A percentile compares a stretch with the other conserved stretches of the same genome.
These are phyloP conservation scores for Tridacna gigas DNA, from an alignment of 2,888 invertebrate genomes.

Conservation along the genomic window DNA sequence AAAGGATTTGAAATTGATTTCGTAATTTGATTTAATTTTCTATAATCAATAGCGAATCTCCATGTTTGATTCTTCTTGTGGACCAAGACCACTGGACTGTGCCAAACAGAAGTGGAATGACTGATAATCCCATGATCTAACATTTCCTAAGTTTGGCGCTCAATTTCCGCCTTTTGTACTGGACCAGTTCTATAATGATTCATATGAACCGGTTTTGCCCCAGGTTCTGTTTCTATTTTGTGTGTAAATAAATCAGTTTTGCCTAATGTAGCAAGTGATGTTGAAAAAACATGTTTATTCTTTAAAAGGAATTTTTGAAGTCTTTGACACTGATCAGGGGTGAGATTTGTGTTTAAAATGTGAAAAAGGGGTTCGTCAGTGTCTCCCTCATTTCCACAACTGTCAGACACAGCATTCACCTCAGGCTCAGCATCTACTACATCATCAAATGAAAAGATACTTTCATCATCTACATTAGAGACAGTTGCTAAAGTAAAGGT, in stretches of 20 bases:
- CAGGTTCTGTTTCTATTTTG: slow-evolving; percentile 50
- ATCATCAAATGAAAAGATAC: slow-evolving; percentile 21
- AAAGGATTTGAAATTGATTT: slow-evolving; percentile 62
- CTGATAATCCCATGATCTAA: slow-evolving; percentile 49
- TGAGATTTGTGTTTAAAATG: slow-evolving; percentile 43
- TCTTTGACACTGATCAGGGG: slow-evolving; percentile 31
- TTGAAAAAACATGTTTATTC: slow-evolving; percentile 44
- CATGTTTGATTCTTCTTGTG: slow-evolving; percentile 54
- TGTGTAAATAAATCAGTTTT: slow-evolving; percentile 50
- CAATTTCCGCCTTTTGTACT: slow-evolving; percentile 43
- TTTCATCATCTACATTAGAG: slow-evolving; percentile 12
- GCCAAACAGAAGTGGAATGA: slow-evolving; percentile 54
- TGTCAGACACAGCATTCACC: slow-evolving; percentile 24
- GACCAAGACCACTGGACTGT: slow-evolving; percentile 56
- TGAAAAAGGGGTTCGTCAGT: slow-evolving; percentile 9
- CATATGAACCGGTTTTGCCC: slow-evolving; percentile 44
- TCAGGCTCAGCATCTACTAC: not conserved
- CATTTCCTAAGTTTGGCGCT: slow-evolving; percentile 49
- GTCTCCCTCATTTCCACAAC: not conserved
- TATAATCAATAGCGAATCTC: slow-evolving; percentile 63
- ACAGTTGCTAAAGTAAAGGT: slow-evolving; percentile 39
- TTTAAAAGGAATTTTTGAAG: slow-evolving; percentile 27
- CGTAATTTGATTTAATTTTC: slow-evolving; percentile 60
- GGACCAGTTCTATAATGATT: slow-evolving; percentile 47
- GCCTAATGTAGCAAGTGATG: slow-evolving; percentile 39